Evolutionary conservation across 2,888 invertebrate genomes (phyloP), one percentile per base, ranked within the genome.

Genomic region (Gnatocerus cornutus): DNA sequence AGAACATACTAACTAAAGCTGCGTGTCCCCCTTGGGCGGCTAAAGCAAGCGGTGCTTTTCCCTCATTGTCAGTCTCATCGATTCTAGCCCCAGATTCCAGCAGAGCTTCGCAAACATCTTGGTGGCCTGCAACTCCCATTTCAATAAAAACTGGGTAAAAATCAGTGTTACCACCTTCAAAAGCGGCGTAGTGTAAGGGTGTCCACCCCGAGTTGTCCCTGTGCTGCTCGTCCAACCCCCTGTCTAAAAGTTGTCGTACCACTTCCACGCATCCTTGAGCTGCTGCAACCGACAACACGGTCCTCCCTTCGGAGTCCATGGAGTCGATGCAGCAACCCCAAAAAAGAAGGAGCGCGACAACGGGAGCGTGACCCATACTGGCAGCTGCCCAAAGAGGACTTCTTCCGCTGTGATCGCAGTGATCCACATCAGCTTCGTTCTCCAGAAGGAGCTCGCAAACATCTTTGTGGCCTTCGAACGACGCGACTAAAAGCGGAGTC

Each of bases 191-290:
- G 83, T 98, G 98, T 61, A 99, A 84, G 0, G 99, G 97, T 0
- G 98, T 98, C 98, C 98, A 98, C 0, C 98, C 98, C 0, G 95
- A 94, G 85, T 97, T 97, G 82, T 98, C 98, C 13, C 94, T 87
- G 80, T 95, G 95, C 70, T 94, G 94, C 78, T 95, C 95, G 78
- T 95, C 95, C 50, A 95, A 82, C 0, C 95, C 98, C 74, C 96
- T 88, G 83, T 95, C 97, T 10, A 98, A 87, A 43, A 98, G 86
- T 80, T 95, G 94, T 13, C 94, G 89, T 0, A 98, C 97, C 7
- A 97, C 96, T 77, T 95, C 94, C 37, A 93, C 93, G 80, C 93
- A 93, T 33, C 91, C 95, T 86, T 95, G 94, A 0, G 94, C 94
- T 0, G 94, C 93, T 0, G 94, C 94, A 1, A 94, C 92, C 70